Evolutionary conservation across 2,797 vertebrate genomes (phyloP), one percentile per base, ranked within the genome.

Genomic region (Apogon hyalosoma): DNA sequence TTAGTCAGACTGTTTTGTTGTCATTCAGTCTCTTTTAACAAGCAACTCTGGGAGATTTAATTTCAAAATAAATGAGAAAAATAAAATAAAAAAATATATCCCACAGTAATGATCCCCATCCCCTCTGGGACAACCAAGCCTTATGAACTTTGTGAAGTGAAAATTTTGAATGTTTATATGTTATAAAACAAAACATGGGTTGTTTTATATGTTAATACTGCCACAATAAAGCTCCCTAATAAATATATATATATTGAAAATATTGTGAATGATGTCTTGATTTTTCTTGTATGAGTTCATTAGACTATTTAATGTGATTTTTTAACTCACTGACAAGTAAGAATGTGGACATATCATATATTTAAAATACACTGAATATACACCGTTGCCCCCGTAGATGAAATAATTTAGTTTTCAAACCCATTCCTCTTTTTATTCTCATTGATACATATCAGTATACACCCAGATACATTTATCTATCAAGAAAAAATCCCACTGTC

Each of bases 151-250:
- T 98, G 96, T 97, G 96, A 94, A 95, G 95, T 96, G 91, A 94
- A 91, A 51, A 94, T 95, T 97, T 94, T 95, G 94, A 95, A 93
- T 93, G 93, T 99, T 98, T 98, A 91, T 97, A 93, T 97, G 95
- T 98, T 94, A 93, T 77, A 92, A 87, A 80, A 78, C 49, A 92
- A 94, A 92, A 85, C 61, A 94, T 92, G 93, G 90, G 93, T 95
- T 96, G 96, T 98, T 98, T 98, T 98, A 92, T 98, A 98, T 98
- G 95, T 96, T 96, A 95, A 93, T 95, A 97, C 93, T 95, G 94
- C 95, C 94, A 95, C 94, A 96, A 94, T 94, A 95, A 96, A 95
- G 94, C 92, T 95, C 95, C 94, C 83, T 70, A 82, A 87, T 88
- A 61, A 88, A 85, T 83, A 90, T 83, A 73, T 75, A 88, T 79